Base-by-base conservation (phyloP, 2,888 invertebrate genomes). In the Athalia cordata region DNA sequence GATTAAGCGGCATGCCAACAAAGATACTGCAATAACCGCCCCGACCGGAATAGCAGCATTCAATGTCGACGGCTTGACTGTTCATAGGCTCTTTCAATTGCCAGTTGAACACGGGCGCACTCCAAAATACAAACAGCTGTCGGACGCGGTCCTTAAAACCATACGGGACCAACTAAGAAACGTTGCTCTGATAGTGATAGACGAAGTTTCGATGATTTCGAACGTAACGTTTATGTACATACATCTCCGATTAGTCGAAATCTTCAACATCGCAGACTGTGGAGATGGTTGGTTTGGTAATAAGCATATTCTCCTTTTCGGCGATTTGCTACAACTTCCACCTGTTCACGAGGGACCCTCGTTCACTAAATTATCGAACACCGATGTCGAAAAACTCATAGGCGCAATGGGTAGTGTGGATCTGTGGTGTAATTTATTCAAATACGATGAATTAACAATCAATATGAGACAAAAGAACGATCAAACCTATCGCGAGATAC, bases 1-100 rank as follows among this genome's bases (percentile, higher is more conserved):
- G 84, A 79, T 84, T 43, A 82, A 82, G 66, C 78, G 79, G 59
- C 15, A 76, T 55, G 45, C 84, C n/a, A 77, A 81, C 9, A 85
- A 85, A 81, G 83, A 84, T 80, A 84, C 85, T 11, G 84, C 83
- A 81, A 82, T 86, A 59, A 81, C 82, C 11, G 86, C 85, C 0
- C 85, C 84, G 7, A 87, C 86, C 62, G 87, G 86, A 65, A 85
- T 87, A 29, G 86, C 86, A 62, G 86, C 87, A 59, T 87, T 85
- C 66, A 86, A 86, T 79, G 83, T 88, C 6, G 82, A 29, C 29
- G 29, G 29, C n/a, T n/a, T n/a, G n/a, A n/a, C n/a, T n/a, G n/a
- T n/a, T n/a, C n/a, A n/a, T n/a, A n/a, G n/a, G n/a, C 29, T 29
- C 29, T 29, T 29, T 29, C 29, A 29, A 29, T 29, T 29, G 29